A percentile compares a stretch with the other conserved stretches of the same genome.
Evolutionary conservation across 2,888 invertebrate species (phyloP).

Genomic region (Blera fallax): DNA sequence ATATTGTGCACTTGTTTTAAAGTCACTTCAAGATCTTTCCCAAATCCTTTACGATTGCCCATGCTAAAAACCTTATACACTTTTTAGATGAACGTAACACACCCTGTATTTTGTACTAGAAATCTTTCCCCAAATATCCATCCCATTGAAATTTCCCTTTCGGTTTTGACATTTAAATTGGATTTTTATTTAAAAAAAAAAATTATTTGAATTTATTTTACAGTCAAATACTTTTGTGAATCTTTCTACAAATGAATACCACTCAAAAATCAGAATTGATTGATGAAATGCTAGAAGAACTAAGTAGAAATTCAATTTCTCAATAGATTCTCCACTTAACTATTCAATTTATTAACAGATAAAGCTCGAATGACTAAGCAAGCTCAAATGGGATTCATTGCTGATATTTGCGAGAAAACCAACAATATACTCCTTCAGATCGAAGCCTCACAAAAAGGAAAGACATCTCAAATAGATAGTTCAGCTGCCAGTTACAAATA

Average conservation of each 20-base stretch:
- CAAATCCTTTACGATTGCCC: too few species aligned
- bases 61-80: too few species aligned
- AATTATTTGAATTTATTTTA: background rate
- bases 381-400: conserved; percentile 74
- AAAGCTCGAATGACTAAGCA: conserved; percentile 23
- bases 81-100: too few species aligned
- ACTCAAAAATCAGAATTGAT: conserved; percentile 67
- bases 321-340: background rate
- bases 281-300: conserved; percentile 66
- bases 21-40: too few species aligned
- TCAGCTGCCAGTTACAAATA: conserved; percentile 70
- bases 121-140: background rate
- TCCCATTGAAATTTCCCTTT: background rate
- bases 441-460: conserved; percentile 74
- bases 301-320: conserved; percentile 74
- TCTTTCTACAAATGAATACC: conserved; percentile 57
- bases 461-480: background rate
- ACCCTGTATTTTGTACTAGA: background rate
- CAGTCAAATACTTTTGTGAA: background rate
- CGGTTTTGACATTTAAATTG: background rate
- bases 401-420: conserved; percentile 78
- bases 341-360: conserved; percentile 1
- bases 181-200: background rate
- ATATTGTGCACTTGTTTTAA: too few species aligned
- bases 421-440: conserved; percentile 78